Evolutionary conservation across 35 echinoderm and acorn worm species (phyloP), one percentile per base, ranked within the genome.

Genomic region (Strongylocentrotus purpuratus): DNA sequence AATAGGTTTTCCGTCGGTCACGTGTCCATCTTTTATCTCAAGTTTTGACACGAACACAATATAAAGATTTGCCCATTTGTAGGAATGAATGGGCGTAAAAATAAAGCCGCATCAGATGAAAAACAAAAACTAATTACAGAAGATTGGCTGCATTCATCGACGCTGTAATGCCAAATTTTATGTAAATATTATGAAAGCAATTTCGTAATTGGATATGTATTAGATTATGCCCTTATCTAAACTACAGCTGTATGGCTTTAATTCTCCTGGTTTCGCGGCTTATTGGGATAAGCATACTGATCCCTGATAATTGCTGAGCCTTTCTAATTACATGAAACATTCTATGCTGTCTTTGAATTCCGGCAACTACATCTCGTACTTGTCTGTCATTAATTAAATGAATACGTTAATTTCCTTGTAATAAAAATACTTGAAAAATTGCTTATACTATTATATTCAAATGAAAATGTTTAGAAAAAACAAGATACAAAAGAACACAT

Each of bases 111-210:
- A 78, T 78, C 65, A 18, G 22, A 78, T 28, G 65, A 78, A 78
- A 78, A 78, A 70, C 52, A 78, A 78, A 78, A 78, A 78, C 65
- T 78, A 78, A 78, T 78, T 78, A 78, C 65, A 78, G 65, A 78
- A 78, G 65, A 78, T 78, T 78, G 65, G 22, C 6, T n/a, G 65
- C 28, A 78, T 78, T 78, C 65, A 78, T 78, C 25, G 65, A 78
- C 65, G 65, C 65, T 78, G 65, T 78, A 78, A 78, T 78, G 28
- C 65, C 65, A 78, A 78, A 78, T 28, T 78, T 25, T 78, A 78
- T 78, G 65, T 78, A 78, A 78, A 78, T 78, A 78, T 78, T 78
- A 78, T 78, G 65, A 78, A 78, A 78, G 65, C 65, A 78, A 78
- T 78, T 18, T 78, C 65, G 65, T 78, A 78, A 78, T 78, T 78